Percentiles rank a stretch among this genome's conserved stretches.
Conservation (phyloP, 2,888 invertebrate genomes). For the Epicampocera succincta region DNA sequence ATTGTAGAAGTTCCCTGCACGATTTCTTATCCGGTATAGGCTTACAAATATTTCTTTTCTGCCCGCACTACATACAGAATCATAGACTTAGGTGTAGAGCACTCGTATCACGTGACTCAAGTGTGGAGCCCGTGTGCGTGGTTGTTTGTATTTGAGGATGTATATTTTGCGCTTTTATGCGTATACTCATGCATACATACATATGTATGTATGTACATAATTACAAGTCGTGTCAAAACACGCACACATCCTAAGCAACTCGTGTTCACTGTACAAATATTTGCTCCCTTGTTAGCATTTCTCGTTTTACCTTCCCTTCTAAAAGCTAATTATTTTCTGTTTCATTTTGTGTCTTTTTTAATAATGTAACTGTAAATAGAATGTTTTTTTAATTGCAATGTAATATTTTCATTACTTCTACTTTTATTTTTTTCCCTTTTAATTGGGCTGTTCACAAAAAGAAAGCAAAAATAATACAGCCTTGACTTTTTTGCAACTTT, state of each 20-base stretch:
- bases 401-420: constrained; percentile 26
- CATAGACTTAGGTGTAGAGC: too few relatives aligned
- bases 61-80: too few relatives aligned
- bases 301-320: constrained; percentile 45
- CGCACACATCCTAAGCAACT: not conserved
- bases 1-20: too few relatives aligned
- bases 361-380: constrained; percentile 43
- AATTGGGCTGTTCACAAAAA: constrained; percentile 29
- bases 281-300: constrained; percentile 47
- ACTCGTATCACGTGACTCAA: not conserved
- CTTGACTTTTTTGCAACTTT: constrained; percentile 26
- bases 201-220: constrained; percentile 17
- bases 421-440: constrained; percentile 40
- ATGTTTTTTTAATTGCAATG: constrained; percentile 13
- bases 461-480: constrained; percentile 42
- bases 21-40: too few relatives aligned
- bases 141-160: constrained; percentile 27
- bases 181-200: too few relatives aligned
- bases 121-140: constrained; percentile 32
- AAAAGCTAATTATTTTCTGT: constrained; percentile 58
- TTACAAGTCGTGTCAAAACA: not conserved
- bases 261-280: constrained; percentile 56
- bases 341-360: constrained; percentile 42
- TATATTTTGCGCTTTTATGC: too few relatives aligned
- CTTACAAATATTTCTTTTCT: too few relatives aligned